phyloP scores from a whole-genome alignment of 2,888 invertebrate genomes.

The Drosophila trichaetosa region DNA sequence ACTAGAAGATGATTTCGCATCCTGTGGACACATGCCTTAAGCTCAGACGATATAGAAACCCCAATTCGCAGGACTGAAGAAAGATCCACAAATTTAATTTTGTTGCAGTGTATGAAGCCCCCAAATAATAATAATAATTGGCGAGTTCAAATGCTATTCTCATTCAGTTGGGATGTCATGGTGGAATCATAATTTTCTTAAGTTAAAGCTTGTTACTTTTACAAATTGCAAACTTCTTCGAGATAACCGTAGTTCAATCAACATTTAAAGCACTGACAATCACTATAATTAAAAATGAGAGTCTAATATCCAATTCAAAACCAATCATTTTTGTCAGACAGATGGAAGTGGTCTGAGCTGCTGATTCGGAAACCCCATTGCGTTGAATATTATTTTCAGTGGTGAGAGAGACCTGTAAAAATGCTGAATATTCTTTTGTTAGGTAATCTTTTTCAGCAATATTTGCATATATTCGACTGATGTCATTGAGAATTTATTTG shows the following conservation, averaged over 20 bases:
- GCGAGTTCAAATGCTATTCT: neutral
- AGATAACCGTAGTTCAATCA: neutral
- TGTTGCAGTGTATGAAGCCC: neutral
- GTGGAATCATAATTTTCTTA: neutral
- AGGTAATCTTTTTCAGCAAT: slow-evolving; percentile 14
- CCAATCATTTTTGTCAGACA: neutral
- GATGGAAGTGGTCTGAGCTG: neutral
- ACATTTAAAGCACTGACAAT: neutral
- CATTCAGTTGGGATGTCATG: neutral
- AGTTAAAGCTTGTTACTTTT: neutral
- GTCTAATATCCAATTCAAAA: neutral
- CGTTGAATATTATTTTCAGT: neutral
- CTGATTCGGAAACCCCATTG: neutral
- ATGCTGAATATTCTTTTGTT: neutral
- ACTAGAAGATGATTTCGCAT: neutral
- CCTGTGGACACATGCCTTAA: neutral
- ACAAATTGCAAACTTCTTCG: neutral
- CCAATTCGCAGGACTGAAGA: neutral
- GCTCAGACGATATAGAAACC: neutral
- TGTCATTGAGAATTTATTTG: slow-evolving; percentile 43
- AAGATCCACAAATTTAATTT: neutral
- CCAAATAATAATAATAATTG: neutral
- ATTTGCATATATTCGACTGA: slow-evolving; percentile 22
- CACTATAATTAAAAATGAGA: neutral
- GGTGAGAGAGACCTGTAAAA: neutral